These are phyloP conservation scores for Ataeniobius toweri DNA, from an alignment of 2,797 vertebrate species.

Conservation along the genomic window DNA sequence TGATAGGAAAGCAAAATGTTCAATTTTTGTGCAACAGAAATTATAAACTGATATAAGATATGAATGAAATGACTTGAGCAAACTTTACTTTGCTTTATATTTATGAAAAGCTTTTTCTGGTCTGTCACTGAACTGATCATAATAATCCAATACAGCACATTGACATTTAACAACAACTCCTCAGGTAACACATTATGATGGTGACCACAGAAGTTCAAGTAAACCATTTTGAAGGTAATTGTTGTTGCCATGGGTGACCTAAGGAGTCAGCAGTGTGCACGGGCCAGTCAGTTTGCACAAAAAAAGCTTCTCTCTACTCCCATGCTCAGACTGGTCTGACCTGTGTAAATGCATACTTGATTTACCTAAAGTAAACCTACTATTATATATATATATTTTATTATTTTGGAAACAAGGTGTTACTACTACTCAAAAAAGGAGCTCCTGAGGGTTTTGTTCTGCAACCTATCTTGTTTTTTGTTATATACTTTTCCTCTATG, in stretches of 20 bases:
- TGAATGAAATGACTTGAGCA: background rate
- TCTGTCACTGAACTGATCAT: background rate
- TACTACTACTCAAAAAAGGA: background rate
- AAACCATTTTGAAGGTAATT: constrained; percentile 1
- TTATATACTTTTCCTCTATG: too few relatives aligned
- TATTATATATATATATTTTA: background rate
- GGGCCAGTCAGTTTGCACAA: background rate
- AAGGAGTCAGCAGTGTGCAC: background rate
- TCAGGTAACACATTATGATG: background rate
- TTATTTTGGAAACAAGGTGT: background rate
- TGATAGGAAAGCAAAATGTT: background rate
- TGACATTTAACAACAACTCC: background rate
- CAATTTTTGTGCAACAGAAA: background rate
- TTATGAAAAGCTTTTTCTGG: background rate
- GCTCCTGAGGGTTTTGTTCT: background rate
- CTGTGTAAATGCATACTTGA: too few relatives aligned
- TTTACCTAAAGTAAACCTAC: background rate
- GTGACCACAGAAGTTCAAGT: constrained; percentile 2
- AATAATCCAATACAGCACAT: constrained; percentile 1
- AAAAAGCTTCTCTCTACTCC: background rate
- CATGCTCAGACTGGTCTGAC: background rate
- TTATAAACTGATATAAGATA: background rate
- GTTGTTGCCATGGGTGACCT: constrained; percentile 4
- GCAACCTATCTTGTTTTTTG: background rate
- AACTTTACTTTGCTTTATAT: background rate